Evolutionary conservation across 2,797 vertebrate genomes (phyloP), one percentile per base, ranked within the genome.

Genomic region (Poeciliopsis presidionis): DNA sequence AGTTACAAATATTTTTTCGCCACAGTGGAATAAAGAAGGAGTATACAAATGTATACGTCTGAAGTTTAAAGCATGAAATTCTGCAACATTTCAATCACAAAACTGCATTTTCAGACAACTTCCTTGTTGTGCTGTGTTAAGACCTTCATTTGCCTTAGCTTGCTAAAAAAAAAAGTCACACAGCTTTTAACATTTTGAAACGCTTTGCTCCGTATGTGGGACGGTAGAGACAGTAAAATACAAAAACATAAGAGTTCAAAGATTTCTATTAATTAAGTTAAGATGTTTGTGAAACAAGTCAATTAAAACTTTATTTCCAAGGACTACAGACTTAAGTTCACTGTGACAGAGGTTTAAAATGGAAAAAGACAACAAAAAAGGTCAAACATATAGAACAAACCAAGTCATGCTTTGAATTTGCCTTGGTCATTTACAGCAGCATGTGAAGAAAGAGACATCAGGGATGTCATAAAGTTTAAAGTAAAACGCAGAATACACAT

Each of bases 31-130:
- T 0, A 59, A 16, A 16, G 22, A 61, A 71, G 47, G 33, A 70
- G 22, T 49, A 71, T 46, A 81, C 12, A 71, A 39, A 65, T 39
- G 33, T 36, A 6, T 33, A 36, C 9, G 33, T 65, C 5, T 65
- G 61, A 39, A 36, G 61, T 9, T 65, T 20, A 39, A 65, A 65
- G 33, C 7, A 39, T 65, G 7, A 41, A 67, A 41, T 25, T 67
- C 36, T 41, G 33, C 30, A 61, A 33, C 7, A 36, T 36, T 36
- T 20, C 11, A 8, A 61, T 74, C 4, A 0, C 14, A 65, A 43
- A 22, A 28, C n/a, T 22, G 7, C 69, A 63, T 79, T 77, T 46
- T 25, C 12, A 83, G 2, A 75, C 25, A 72, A 65, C 39, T 7
- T 67, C 0, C 53, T 49, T 51, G 1, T 47, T 7, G 0, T 33